These are phyloP conservation scores for Galerucella pusilla DNA, from an alignment of 2,888 invertebrate species.

Conservation along the genomic window DNA sequence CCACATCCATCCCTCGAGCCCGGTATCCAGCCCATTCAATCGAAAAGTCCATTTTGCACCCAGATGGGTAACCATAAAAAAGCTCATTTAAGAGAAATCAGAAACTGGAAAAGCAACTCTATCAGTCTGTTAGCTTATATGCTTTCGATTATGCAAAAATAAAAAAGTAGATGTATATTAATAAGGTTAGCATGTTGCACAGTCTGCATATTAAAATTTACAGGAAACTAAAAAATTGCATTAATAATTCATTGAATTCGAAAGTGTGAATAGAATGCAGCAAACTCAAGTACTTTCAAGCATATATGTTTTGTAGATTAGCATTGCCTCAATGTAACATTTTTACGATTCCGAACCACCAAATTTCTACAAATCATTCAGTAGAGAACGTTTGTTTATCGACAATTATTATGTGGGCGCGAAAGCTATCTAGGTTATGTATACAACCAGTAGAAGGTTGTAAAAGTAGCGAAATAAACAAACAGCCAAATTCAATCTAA, in stretches of 20 bases:
- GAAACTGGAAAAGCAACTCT: too few species aligned
- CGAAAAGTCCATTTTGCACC: too few species aligned
- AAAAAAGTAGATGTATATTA: not conserved
- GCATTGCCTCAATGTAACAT: not conserved
- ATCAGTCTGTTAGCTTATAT: too few species aligned
- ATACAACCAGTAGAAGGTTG: constrained; percentile 33
- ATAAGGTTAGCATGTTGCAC: not conserved
- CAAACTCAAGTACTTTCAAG: not conserved
- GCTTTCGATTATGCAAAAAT: too few species aligned
- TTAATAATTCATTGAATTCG: not conserved
- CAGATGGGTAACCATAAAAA: too few species aligned
- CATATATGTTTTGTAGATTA: constrained; percentile 1
- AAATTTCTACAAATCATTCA: constrained; percentile 35
- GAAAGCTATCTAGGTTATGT: constrained; percentile 37
- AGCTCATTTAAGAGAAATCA: too few species aligned
- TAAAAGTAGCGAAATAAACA: constrained; percentile 22
- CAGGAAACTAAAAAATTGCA: not conserved
- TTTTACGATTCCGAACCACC: constrained; percentile 15
- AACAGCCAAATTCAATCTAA: constrained; percentile 23
- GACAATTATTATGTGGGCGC: constrained; percentile 26
- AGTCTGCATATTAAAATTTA: not conserved
- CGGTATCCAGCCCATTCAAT: too few species aligned
- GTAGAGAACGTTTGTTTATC: constrained; percentile 31
- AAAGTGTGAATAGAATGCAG: constrained; percentile 2
- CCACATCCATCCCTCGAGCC: too few species aligned